Evolutionary conservation across 2,113 vertebrate genomes (phyloP).

Genomic region (Anoplopoma fimbria): DNA sequence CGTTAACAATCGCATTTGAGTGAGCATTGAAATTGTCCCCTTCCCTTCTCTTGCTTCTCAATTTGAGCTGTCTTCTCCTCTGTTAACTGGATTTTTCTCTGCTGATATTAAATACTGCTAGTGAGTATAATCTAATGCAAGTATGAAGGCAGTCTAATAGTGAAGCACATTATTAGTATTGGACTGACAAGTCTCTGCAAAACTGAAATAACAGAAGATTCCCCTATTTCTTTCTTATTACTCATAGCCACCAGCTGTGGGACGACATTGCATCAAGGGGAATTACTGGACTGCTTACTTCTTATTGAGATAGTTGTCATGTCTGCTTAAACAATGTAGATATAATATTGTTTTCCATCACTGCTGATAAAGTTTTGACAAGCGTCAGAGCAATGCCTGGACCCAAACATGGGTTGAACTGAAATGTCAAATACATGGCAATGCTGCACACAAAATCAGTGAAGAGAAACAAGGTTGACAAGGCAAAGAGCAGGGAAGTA

Average conservation of each 20-base stretch:
- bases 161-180: slow-evolving; percentile 15
- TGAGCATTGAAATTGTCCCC: not conserved
- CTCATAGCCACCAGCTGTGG: not conserved
- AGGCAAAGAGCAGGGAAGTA: slow-evolving; percentile 56
- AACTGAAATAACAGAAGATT: not conserved
- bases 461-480: slow-evolving; percentile 70
- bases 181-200: slow-evolving; percentile 19
- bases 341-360: not conserved
- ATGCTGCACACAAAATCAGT: slow-evolving; percentile 60
- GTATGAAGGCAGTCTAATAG: slow-evolving; percentile 15
- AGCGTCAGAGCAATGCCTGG: slow-evolving; percentile 41
- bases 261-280: not conserved
- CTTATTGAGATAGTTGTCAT: not conserved
- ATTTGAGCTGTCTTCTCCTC: slow-evolving; percentile 10
- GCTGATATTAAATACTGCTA: slow-evolving; percentile 16
- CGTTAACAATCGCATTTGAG: not conserved
- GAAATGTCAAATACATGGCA: slow-evolving; percentile 64
- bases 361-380: slow-evolving; percentile 39
- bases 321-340: not conserved
- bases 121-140: not conserved
- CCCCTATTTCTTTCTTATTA: not conserved
- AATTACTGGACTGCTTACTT: not conserved
- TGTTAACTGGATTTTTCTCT: not conserved
- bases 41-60: not conserved
- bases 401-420: slow-evolving; percentile 46